These are phyloP conservation scores for Laupala kohalensis DNA, from an alignment of 1,140 invertebrate genomes.

Conservation along the genomic window DNA sequence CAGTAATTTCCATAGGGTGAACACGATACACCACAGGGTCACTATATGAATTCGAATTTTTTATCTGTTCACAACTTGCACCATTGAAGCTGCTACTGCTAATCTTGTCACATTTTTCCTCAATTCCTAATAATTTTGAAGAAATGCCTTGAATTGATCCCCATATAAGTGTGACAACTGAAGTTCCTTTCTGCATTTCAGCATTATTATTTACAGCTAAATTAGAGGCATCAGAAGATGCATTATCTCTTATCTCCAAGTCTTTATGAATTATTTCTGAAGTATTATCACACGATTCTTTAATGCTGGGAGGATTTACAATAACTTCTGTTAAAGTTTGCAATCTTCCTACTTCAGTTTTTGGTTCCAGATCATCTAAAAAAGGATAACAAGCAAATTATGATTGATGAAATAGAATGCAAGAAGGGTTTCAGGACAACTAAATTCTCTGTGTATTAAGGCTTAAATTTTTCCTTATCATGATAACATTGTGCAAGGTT, in stretches of 20 bases:
- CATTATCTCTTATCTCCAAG: background rate
- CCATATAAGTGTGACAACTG: background rate
- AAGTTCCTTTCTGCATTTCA: background rate
- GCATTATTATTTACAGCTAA: too few relatives aligned
- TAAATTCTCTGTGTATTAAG: too few relatives aligned
- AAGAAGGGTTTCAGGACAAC: too few relatives aligned
- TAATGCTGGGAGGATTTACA: background rate
- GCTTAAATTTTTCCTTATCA: too few relatives aligned
- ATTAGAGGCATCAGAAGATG: background rate
- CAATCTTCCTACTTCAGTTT: conserved; percentile 2
- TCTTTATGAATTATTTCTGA: background rate
- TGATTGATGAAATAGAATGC: too few relatives aligned
- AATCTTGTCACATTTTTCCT: background rate
- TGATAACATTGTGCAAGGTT: too few relatives aligned
- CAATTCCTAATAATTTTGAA: background rate
- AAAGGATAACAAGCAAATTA: too few relatives aligned
- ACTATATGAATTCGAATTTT: background rate
- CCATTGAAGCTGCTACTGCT: background rate
- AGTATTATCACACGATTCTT: background rate
- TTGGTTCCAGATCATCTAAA: conserved; percentile 7
- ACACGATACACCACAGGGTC: background rate
- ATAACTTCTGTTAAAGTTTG: conserved; percentile 5
- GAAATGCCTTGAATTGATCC: background rate
- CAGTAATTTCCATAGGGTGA: background rate
- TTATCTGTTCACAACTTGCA: too few relatives aligned